Conservation (phyloP, 1,140 invertebrate species). For the Pseudachorutes palmiensis region DNA sequence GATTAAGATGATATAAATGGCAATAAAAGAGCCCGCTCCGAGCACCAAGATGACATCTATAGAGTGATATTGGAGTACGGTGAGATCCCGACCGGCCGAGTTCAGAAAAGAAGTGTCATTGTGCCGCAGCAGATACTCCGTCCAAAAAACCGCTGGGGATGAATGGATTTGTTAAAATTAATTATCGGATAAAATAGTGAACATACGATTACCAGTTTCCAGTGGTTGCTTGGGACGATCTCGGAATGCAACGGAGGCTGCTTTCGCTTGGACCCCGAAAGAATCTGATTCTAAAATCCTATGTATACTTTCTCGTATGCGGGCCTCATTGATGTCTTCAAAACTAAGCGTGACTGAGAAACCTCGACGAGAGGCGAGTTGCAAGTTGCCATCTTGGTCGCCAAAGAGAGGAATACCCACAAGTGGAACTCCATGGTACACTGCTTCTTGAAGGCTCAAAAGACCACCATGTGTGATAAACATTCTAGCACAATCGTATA, state of each 20-base stretch:
- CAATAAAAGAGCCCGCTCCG: background rate
- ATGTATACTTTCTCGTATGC: background rate
- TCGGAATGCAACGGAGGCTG: slow-evolving; percentile 7
- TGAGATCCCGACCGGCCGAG: background rate
- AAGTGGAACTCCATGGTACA: slow-evolving; percentile 51
- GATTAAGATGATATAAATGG: background rate
- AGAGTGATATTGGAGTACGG: background rate
- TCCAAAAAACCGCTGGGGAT: background rate
- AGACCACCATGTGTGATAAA: slow-evolving; percentile 60
- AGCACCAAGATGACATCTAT: background rate
- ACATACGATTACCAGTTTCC: background rate
- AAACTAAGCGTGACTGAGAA: slow-evolving; percentile 19
- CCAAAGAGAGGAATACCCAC: slow-evolving; percentile 53
- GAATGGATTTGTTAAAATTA: too few species aligned
- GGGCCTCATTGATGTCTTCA: slow-evolving; percentile 2
- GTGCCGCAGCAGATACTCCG: background rate
- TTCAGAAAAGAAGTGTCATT: background rate
- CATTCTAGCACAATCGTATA: slow-evolving; percentile 39
- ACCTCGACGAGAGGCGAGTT: slow-evolving; percentile 8
- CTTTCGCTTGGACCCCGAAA: background rate
- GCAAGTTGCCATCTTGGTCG: slow-evolving; percentile 51
- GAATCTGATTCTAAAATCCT: background rate
- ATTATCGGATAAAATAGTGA: background rate
- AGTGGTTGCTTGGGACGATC: slow-evolving; percentile 9
- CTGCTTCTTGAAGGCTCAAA: slow-evolving; percentile 52